These are phyloP conservation scores for Hofmannophila pseudospretella DNA, from an alignment of 2,888 invertebrate species.

Conservation along the genomic window DNA sequence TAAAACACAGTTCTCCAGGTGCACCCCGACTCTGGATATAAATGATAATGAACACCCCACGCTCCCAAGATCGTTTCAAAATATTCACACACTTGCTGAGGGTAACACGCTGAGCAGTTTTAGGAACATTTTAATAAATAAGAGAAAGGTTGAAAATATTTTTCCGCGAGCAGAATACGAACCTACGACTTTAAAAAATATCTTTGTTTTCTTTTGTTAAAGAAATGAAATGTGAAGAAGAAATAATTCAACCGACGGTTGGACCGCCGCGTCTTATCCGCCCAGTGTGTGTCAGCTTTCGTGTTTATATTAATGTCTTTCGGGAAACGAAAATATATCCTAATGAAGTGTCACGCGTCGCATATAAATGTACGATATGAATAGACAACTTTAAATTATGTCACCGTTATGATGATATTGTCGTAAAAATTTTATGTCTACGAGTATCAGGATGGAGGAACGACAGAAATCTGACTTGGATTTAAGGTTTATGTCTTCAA, in stretches of 20 bases:
- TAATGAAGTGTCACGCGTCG: conserved; percentile 45
- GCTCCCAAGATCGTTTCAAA: conserved; percentile 19
- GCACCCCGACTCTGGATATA: conserved; percentile 56
- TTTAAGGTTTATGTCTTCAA: too few relatives aligned
- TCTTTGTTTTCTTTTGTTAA: too few relatives aligned
- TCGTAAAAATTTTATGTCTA: neutral
- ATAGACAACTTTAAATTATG: conserved; percentile 8
- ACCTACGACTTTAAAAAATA: too few relatives aligned
- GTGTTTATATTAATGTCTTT: conserved; percentile 38
- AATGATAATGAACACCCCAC: conserved; percentile 61
- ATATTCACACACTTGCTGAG: conserved; percentile 20
- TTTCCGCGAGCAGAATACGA: too few relatives aligned
- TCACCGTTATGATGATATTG: neutral
- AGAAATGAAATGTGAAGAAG: too few relatives aligned
- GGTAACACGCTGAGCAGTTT: too few relatives aligned
- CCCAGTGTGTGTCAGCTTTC: conserved; percentile 26
- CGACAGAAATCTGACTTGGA: too few relatives aligned
- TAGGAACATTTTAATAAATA: too few relatives aligned
- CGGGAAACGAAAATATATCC: conserved; percentile 43
- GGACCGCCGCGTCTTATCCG: conserved; percentile 10
- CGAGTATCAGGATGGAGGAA: neutral
- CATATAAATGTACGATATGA: conserved; percentile 34
- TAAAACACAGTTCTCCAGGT: too few relatives aligned
- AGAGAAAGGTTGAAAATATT: too few relatives aligned
- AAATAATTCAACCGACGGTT: too few relatives aligned